Evolutionary conservation across 2,797 vertebrate genomes (phyloP).

Genomic region (Sebastes elongatus): DNA sequence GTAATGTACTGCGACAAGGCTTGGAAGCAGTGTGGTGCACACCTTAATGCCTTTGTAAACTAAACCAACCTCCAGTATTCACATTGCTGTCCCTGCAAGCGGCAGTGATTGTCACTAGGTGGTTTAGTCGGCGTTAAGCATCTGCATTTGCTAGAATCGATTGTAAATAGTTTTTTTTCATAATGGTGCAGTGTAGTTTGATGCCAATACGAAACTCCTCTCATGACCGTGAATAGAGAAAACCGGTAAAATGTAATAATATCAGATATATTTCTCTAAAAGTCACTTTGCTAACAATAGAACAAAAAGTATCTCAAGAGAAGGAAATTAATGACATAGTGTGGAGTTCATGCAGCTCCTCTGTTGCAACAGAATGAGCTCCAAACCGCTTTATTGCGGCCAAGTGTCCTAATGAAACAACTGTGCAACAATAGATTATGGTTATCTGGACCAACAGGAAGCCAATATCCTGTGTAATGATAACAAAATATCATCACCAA

Average conservation of each 20-base stretch:
- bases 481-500: not conserved
- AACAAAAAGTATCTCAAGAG: not conserved
- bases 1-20: not conserved
- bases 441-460: constrained; percentile 11
- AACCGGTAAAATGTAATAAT: not conserved
- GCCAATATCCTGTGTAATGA: constrained; percentile 3
- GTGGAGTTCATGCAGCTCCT: not conserved
- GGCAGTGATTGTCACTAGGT: not conserved
- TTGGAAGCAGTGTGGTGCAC: not conserved
- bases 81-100: not conserved
- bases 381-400: not conserved
- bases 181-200: not conserved
- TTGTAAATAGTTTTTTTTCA: not conserved
- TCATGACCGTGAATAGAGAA: not conserved
- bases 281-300: not conserved
- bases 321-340: not conserved
- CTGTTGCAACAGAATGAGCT: not conserved
- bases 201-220: not conserved
- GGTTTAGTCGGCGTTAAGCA: not conserved
- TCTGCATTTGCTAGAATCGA: not conserved
- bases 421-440: not conserved
- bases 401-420: not conserved
- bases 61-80: not conserved
- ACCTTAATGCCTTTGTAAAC: not conserved
- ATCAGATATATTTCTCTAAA: not conserved